Evolutionary conservation across 2,888 invertebrate genomes (phyloP).

Genomic region (Antitype chi): DNA sequence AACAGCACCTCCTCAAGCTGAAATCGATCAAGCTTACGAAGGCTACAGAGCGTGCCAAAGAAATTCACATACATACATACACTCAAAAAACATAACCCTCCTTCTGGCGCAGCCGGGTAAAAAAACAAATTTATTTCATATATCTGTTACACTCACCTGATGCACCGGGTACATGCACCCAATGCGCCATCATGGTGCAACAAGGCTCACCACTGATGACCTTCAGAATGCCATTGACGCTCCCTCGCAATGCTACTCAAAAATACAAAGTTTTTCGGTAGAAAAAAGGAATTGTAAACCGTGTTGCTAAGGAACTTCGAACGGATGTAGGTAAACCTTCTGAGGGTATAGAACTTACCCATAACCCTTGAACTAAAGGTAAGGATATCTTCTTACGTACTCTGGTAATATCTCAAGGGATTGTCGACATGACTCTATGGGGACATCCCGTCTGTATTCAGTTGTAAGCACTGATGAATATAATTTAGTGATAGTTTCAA

Average conservation of each 20-base stretch:
- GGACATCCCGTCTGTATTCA: neutral
- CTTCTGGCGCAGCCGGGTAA: too few species aligned
- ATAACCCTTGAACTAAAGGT: neutral
- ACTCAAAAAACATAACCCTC: too few species aligned
- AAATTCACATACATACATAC: too few species aligned
- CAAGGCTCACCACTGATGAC: too few species aligned
- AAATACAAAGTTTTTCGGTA: neutral
- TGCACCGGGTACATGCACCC: too few species aligned
- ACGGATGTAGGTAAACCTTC: neutral
- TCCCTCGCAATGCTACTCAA: neutral
- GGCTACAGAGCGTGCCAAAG: too few species aligned
- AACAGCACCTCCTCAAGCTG: too few species aligned
- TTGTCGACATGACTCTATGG: neutral
- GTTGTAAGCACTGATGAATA: neutral
- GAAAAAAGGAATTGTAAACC: neutral
- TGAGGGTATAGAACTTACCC: neutral
- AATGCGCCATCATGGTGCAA: too few species aligned
- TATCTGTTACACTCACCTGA: too few species aligned
- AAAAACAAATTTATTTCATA: too few species aligned
- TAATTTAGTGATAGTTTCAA: neutral
- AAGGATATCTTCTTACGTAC: slow-evolving; percentile 12
- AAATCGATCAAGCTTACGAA: too few species aligned
- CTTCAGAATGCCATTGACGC: too few species aligned
- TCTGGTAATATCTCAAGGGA: slow-evolving; percentile 16
- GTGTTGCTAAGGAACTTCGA: neutral